Conservation (phyloP, 2,888 invertebrate species). For the Drosophila neotestacea region DNA sequence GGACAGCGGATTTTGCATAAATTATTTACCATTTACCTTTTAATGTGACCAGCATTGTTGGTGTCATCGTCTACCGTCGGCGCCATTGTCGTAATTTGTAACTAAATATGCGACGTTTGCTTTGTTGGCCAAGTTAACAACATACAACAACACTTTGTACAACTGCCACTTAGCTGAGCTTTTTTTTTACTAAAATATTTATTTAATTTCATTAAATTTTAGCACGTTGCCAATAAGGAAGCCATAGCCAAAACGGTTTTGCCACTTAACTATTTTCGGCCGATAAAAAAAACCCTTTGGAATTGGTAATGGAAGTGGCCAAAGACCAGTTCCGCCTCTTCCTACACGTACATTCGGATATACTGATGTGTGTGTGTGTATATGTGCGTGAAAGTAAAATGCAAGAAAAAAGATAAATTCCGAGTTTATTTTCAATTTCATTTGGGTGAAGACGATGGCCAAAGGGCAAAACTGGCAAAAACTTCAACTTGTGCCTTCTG, state of each 20-base stretch:
- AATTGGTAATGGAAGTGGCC: constrained; percentile 29
- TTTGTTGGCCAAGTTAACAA: constrained; percentile 51
- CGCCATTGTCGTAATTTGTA: constrained; percentile 79
- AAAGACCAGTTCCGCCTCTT: constrained; percentile 41
- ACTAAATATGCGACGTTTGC: constrained; percentile 70
- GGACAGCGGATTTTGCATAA: constrained; percentile 78
- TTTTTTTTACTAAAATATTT: constrained; percentile 61
- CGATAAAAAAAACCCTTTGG: constrained; percentile 54
- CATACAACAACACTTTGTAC: constrained; percentile 32
- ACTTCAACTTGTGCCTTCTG: constrained; percentile 23
- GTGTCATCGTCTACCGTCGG: constrained; percentile 37
- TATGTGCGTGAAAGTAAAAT: constrained; percentile 75
- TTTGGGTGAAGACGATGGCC: constrained; percentile 35
- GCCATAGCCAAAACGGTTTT: constrained; percentile 61
- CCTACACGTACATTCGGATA: background rate
- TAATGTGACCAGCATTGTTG: constrained; percentile 71
- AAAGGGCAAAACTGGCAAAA: constrained; percentile 42
- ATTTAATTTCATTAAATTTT: constrained; percentile 79
- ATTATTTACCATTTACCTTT: constrained; percentile 73
- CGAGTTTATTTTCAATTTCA: constrained; percentile 70
- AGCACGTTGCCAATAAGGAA: constrained; percentile 76
- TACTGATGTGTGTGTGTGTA: constrained; percentile 2
- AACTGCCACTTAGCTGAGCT: constrained; percentile 41
- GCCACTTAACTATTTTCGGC: constrained; percentile 65
- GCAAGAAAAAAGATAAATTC: constrained; percentile 31